Evolutionary conservation across 2,797 vertebrate species (phyloP).

Genomic region (Hapalemur alaotrensis): DNA sequence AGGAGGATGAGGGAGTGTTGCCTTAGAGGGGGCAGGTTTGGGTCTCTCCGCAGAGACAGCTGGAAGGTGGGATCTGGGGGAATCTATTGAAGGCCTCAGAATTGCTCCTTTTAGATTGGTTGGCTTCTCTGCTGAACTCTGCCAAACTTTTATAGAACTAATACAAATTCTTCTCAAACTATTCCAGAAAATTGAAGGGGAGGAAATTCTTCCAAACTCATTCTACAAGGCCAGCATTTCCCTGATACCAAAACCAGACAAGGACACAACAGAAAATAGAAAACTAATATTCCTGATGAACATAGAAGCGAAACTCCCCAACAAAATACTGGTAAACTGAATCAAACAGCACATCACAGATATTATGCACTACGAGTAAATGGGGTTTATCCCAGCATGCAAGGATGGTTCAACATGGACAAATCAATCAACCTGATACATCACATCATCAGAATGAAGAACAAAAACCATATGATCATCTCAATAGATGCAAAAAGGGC

Average conservation of each 20-base stretch:
- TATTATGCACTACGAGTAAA: neutral
- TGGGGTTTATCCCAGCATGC: neutral
- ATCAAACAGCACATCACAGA: neutral
- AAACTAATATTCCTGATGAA: neutral
- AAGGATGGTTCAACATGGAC: neutral
- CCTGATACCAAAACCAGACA: neutral
- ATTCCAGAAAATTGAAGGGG: neutral
- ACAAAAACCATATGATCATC: neutral
- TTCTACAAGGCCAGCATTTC: neutral
- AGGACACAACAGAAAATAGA: neutral
- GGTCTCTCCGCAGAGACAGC: neutral
- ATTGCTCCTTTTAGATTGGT: neutral
- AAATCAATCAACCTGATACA: neutral
- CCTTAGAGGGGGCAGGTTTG: rapidly evolving
- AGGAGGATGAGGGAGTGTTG: neutral
- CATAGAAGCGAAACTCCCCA: neutral
- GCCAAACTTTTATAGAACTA: neutral
- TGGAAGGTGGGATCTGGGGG: neutral
- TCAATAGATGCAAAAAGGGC: neutral
- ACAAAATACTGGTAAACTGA: neutral
- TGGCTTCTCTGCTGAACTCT: neutral
- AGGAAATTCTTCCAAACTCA: neutral
- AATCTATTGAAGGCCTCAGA: neutral
- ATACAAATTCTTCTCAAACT: neutral
- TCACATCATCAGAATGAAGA: neutral